A percentile compares a stretch with the other conserved stretches of the same genome.
phyloP scores from a whole-genome alignment of 2,888 invertebrate species.

The Lepidocyrtoides sp. region DNA sequence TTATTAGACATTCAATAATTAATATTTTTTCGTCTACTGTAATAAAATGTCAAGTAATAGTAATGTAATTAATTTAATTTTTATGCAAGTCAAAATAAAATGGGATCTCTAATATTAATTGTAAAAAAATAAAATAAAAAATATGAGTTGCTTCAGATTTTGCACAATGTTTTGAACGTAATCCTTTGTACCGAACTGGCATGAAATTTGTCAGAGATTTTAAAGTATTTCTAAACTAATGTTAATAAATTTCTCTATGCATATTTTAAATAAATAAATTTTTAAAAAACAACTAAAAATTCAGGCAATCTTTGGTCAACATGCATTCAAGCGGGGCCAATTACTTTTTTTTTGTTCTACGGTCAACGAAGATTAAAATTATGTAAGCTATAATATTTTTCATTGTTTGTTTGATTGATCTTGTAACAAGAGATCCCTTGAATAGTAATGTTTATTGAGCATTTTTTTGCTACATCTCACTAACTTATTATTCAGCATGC shows the following conservation, averaged over 20 bases:
- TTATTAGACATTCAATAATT: too few relatives aligned
- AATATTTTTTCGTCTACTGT: background rate
- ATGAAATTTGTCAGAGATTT: background rate
- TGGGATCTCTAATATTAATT: conserved; percentile 22
- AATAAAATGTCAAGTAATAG: too few relatives aligned
- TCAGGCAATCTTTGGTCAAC: conserved; percentile 85
- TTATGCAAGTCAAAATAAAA: background rate
- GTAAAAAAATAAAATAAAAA: background rate
- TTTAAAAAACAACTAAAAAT: conserved; percentile 49
- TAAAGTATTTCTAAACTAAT: background rate
- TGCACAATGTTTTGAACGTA: background rate
- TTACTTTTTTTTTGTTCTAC: background rate
- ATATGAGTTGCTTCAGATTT: background rate
- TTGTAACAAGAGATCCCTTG: background rate
- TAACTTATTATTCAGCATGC: background rate
- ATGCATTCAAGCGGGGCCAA: conserved; percentile 76
- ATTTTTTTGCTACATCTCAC: background rate
- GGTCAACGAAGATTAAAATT: background rate
- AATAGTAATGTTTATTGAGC: background rate
- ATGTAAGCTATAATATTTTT: background rate
- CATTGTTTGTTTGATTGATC: background rate
- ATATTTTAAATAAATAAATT: conserved; percentile 43
- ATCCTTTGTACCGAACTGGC: background rate
- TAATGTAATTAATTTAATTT: background rate
- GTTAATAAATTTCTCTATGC: conserved; percentile 12